Evolutionary conservation across 2,113 vertebrate genomes (phyloP).

Genomic region (Turnix velox): DNA sequence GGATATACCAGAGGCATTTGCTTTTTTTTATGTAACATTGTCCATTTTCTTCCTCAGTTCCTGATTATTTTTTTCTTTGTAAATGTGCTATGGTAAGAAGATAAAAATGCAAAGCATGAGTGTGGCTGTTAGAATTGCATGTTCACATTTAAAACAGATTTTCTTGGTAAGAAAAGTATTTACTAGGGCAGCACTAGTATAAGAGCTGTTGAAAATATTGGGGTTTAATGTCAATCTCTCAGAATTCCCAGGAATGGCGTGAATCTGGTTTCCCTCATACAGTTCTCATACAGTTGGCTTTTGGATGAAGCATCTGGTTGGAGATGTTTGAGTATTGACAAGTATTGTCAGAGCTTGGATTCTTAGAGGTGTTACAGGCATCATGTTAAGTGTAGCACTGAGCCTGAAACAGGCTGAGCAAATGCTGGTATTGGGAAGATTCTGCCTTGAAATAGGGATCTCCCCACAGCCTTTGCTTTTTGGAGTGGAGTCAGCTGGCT

Average conservation of each 20-base stretch:
- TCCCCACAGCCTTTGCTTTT: neutral
- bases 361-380: neutral
- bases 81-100: neutral
- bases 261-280: accelerated
- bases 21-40: neutral
- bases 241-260: neutral
- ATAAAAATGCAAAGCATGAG: neutral
- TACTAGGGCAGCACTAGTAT: neutral
- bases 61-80: neutral
- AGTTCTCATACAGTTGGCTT: accelerated
- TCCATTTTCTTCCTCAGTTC: neutral
- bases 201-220: neutral
- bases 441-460: neutral
- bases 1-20: neutral
- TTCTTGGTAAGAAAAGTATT: too few relatives aligned
- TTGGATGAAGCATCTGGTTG: neutral
- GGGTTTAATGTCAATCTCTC: neutral
- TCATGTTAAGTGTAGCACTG: neutral
- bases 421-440: neutral
- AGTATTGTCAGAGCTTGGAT: too few relatives aligned
- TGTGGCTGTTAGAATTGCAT: neutral
- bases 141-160: neutral
- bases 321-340: neutral
- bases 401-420: neutral
- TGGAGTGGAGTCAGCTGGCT: neutral